phyloP scores from a whole-genome alignment of 2,113 vertebrate species.

The Grantiella picta region DNA sequence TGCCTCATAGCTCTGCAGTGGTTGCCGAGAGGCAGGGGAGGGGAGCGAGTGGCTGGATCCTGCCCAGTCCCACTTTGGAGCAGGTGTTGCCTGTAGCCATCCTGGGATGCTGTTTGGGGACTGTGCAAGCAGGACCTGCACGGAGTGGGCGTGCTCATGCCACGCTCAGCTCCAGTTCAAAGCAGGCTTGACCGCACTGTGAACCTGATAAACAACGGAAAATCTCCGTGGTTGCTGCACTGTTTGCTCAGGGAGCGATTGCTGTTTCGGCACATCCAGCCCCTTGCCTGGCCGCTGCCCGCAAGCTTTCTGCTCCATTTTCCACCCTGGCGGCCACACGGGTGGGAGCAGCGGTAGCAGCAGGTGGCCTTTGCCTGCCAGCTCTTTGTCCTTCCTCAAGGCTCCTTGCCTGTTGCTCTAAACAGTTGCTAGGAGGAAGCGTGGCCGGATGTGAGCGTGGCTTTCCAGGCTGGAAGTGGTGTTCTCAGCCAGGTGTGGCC shows the following conservation, averaged over 20 bases:
- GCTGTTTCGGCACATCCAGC: neutral
- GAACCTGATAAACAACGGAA: conserved; percentile 34
- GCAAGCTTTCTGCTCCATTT: neutral
- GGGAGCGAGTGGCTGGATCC: accelerated
- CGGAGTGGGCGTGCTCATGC: accelerated
- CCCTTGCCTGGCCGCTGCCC: accelerated
- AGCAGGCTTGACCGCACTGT: neutral
- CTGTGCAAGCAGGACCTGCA: neutral
- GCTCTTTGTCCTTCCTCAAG: neutral
- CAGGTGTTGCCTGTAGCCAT: neutral
- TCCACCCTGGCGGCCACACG: accelerated
- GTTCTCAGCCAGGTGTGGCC: conserved; percentile 46
- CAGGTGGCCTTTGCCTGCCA: neutral
- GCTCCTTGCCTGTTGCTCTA: neutral
- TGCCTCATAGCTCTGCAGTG: neutral
- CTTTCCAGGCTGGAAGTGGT: neutral
- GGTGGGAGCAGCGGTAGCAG: neutral
- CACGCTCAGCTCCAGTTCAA: accelerated
- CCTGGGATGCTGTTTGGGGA: neutral
- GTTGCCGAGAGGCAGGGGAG: neutral
- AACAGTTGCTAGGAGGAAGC: conserved; percentile 11
- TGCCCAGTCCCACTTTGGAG: neutral
- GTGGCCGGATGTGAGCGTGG: conserved; percentile 22
- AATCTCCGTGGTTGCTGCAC: neutral
- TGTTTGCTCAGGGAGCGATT: neutral